Evolutionary conservation across 1,140 invertebrate species (phyloP).

Genomic region (Galleria mellonella): DNA sequence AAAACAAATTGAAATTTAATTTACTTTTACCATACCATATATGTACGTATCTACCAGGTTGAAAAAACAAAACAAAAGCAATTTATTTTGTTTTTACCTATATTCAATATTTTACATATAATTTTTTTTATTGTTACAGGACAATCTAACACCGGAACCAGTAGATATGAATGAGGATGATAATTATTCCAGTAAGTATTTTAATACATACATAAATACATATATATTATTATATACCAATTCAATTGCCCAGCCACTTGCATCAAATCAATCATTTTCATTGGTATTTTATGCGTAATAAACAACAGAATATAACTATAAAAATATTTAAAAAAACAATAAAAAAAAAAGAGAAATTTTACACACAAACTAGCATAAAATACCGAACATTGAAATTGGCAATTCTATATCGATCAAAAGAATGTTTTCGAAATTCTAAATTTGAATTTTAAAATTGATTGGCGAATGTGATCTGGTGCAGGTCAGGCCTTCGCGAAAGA

Average conservation of each 20-base stretch:
- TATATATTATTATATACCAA: background rate
- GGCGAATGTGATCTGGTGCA: constrained; percentile 70
- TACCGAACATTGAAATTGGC: constrained; percentile 39
- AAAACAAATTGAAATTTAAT: too few species aligned
- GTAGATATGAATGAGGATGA: constrained; percentile 81
- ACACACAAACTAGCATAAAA: constrained; percentile 24
- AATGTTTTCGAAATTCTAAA: constrained; percentile 24
- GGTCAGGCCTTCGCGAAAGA: constrained; percentile 82
- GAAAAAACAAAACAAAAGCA: too few species aligned
- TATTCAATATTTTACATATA: background rate
- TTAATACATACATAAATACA: background rate
- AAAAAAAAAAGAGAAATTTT: background rate
- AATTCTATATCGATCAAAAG: constrained; percentile 18
- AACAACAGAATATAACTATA: too few species aligned
- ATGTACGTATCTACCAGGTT: too few species aligned
- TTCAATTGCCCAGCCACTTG: constrained; percentile 40
- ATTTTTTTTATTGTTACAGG: constrained; percentile 77
- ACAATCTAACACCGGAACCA: constrained; percentile 81
- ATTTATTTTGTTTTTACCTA: too few species aligned
- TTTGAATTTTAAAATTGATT: constrained; percentile 46
- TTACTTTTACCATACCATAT: too few species aligned
- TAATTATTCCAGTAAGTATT: constrained; percentile 79
- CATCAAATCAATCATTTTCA: constrained; percentile 60
- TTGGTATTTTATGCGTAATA: constrained; percentile 37
- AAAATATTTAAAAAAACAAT: constrained; percentile 8